Evolutionary conservation across 2,888 invertebrate genomes (phyloP), one percentile per base, ranked within the genome.

Genomic region (Candidula unifasciata): DNA sequence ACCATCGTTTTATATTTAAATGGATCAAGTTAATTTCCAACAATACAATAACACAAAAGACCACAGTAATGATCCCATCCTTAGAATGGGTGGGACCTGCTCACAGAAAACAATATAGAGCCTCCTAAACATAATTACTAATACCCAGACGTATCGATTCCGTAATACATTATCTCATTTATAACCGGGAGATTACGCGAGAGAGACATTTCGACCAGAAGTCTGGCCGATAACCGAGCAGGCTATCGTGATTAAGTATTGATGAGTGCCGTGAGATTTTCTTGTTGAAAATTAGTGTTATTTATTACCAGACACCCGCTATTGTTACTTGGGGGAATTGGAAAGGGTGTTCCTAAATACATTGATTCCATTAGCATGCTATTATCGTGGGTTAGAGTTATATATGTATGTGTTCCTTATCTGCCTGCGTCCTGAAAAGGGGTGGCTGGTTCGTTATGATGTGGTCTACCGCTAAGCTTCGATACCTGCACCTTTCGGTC

Each of bases 121-220:
- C n/a, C 27, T 16, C 13, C 13, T 3, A 10, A 21, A 6, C 24
- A 52, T 35, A 52, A 74, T 74, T 52, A 52, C 73, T 27, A 13
- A 74, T 52, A 16, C 44, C n/a, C 73, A 52, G 73, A 52, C 73
- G 13, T 16, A 74, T 74, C 73, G 73, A 74, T 52, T 52, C 52
- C n/a, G 52, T 74, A 52, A 74, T 52, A 74, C 44, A 74, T 74
- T 44, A 52, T 52, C 44, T 74, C 52, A 74, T 74, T 74, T 74
- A 74, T 74, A 74, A 27, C 44, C 27, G 13, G 73, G 73, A n/a
- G 8, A 52, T 44, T 44, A 52, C 33, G 57, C 27, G 3, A 60
- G 27, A 77, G n/a, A 21, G 60, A 33, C 3, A 30, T 24, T 35
- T 57, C 24, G 30, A n/a, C 35, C 35, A 30, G 37, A 35, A 60